These are phyloP conservation scores for Takifugu bimaculatus DNA, from an alignment of 2,113 vertebrate genomes.

Conservation along the genomic window DNA sequence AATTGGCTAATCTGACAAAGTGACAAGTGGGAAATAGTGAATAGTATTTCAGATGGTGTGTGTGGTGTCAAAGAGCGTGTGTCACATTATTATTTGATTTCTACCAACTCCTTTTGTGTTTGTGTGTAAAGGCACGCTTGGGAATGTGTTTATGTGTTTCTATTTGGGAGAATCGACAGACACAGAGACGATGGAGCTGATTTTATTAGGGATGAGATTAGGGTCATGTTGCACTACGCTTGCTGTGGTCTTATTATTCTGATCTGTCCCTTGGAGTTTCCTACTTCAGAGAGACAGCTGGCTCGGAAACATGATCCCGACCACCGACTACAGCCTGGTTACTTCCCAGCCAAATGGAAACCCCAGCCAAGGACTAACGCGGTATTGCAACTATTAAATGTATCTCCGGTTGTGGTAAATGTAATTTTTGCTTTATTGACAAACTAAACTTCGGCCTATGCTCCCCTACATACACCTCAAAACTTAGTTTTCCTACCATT, in stretches of 20 bases:
- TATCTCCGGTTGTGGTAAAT: slow-evolving; percentile 5
- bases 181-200: slow-evolving; percentile 49
- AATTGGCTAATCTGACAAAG: slow-evolving; percentile 47
- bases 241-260: slow-evolving; percentile 52
- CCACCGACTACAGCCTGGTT: slow-evolving; percentile 49
- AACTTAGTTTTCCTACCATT: background rate
- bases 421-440: background rate
- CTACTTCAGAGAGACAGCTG: slow-evolving; percentile 64
- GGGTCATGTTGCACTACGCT: slow-evolving; percentile 56
- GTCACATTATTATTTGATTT: slow-evolving; percentile 23
- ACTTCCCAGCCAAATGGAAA: slow-evolving; percentile 48
- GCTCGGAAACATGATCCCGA: slow-evolving; percentile 61
- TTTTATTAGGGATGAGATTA: slow-evolving; percentile 68
- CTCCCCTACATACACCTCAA: background rate
- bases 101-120: background rate
- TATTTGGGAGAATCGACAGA: slow-evolving; percentile 52
- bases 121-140: slow-evolving; percentile 37
- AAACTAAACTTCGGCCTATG: too few species aligned
- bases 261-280: slow-evolving; percentile 52
- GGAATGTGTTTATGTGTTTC: slow-evolving; percentile 46
- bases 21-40: slow-evolving; percentile 38
- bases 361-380: slow-evolving; percentile 23
- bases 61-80: background rate
- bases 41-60: slow-evolving; percentile 26
- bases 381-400: slow-evolving; percentile 28